phyloP scores from a whole-genome alignment of 2,888 invertebrate species.

The Troilus luridus region DNA sequence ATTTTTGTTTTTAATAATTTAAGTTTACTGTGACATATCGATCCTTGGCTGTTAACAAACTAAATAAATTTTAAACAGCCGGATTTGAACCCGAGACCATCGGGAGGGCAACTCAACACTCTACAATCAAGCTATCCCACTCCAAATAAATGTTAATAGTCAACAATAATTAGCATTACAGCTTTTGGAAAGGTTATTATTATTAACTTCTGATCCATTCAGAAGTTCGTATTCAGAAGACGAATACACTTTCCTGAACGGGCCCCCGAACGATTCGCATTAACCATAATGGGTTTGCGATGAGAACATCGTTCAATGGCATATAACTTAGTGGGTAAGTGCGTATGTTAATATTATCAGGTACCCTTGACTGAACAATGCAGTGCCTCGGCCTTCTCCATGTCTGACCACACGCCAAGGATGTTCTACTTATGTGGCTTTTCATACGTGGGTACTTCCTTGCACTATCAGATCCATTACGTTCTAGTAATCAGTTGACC shows the following conservation, averaged over 20 bases:
- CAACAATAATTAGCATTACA: too few relatives aligned
- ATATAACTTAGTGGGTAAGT: neutral
- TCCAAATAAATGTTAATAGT: too few relatives aligned
- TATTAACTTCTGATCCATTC: neutral
- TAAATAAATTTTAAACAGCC: too few relatives aligned
- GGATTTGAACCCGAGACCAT: too few relatives aligned
- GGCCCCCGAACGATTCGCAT: neutral
- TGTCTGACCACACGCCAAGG: neutral
- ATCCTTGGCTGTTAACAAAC: too few relatives aligned
- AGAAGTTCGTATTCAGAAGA: neutral
- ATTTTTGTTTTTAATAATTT: too few relatives aligned
- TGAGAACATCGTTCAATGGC: neutral
- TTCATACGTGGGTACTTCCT: neutral
- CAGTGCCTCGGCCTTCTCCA: neutral
- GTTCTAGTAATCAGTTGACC: neutral
- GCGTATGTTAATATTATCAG: neutral
- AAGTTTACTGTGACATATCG: too few relatives aligned
- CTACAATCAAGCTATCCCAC: too few relatives aligned
- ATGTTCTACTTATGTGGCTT: neutral
- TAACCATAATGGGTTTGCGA: neutral
- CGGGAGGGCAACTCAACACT: too few relatives aligned
- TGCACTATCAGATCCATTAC: neutral
- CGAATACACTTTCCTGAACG: neutral
- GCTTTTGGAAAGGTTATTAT: neutral
- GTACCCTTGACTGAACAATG: neutral